Percentiles rank a stretch among this genome's conserved stretches.
These are phyloP conservation scores for Cyanoliseus patagonus DNA, from an alignment of 2,113 vertebrate species.

Conservation along the genomic window DNA sequence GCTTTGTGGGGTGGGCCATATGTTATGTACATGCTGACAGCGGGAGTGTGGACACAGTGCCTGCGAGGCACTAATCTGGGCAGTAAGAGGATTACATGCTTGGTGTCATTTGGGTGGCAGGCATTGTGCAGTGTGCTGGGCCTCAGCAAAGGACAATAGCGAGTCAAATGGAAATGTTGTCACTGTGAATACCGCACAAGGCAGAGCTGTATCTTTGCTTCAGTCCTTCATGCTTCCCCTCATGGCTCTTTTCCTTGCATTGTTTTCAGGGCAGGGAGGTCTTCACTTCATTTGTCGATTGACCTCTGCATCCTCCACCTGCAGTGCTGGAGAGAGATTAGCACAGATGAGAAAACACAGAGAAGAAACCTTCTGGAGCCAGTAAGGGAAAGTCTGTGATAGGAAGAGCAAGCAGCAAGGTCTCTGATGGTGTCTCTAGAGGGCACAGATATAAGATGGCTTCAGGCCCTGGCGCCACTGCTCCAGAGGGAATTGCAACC, in stretches of 20 bases:
- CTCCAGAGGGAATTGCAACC: conserved; percentile 60
- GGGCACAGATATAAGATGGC: neutral
- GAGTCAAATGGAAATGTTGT: neutral
- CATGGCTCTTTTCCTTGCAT: neutral
- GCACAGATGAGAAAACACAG: conserved; percentile 24
- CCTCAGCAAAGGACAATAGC: neutral
- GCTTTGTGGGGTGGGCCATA: neutral
- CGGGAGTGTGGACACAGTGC: rapidly evolving
- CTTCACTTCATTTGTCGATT: neutral
- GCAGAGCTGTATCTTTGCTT: neutral
- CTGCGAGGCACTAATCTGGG: neutral
- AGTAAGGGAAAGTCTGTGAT: neutral
- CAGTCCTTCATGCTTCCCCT: neutral
- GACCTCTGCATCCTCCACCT: neutral
- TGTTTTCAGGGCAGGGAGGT: neutral
- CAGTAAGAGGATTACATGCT: neutral
- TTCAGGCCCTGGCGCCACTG: conserved; percentile 65
- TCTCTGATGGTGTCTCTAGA: neutral
- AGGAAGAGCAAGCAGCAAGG: neutral
- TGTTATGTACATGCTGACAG: rapidly evolving
- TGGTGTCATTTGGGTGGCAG: neutral
- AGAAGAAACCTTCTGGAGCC: conserved; percentile 7
- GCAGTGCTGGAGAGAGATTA: neutral
- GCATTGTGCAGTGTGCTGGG: neutral
- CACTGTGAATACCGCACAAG: neutral